Conservation (phyloP, 1,140 invertebrate species). For the Psilanteris sp. region DNA sequence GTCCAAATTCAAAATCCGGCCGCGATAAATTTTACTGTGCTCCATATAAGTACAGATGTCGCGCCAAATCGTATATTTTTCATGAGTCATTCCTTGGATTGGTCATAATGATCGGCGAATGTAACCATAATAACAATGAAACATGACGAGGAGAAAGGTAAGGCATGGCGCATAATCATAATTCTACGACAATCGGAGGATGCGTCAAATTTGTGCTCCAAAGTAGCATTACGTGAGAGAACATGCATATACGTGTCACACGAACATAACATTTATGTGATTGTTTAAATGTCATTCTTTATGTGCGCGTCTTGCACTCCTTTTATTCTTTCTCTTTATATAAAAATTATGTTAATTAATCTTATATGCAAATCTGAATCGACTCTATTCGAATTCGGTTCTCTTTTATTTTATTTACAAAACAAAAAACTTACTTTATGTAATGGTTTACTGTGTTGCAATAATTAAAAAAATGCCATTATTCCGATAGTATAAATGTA, state of each 20-base stretch:
- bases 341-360: too few species aligned
- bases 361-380: too few species aligned
- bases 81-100: slow-evolving; percentile 53
- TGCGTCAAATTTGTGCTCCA: slow-evolving; percentile 49
- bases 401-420: too few species aligned
- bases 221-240: slow-evolving; percentile 26
- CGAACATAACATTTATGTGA: slow-evolving; percentile 6
- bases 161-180: slow-evolving; percentile 35
- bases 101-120: slow-evolving; percentile 48
- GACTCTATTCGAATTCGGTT: too few species aligned
- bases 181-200: slow-evolving; percentile 44
- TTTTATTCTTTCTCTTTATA: slow-evolving; percentile 2
- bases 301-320: not conserved
- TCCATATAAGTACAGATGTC: slow-evolving; percentile 59
- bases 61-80: slow-evolving; percentile 48
- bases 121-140: slow-evolving; percentile 54
- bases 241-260: slow-evolving; percentile 21
- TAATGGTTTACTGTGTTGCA: too few species aligned
- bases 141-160: slow-evolving; percentile 59
- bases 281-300: slow-evolving; percentile 12
- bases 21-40: slow-evolving; percentile 51
- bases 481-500: too few species aligned
- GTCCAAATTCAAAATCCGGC: slow-evolving; percentile 47
- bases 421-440: too few species aligned
- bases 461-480: too few species aligned